These are phyloP conservation scores for Rhinoptilus africanus DNA, from an alignment of 2,113 vertebrate species.

Conservation along the genomic window DNA sequence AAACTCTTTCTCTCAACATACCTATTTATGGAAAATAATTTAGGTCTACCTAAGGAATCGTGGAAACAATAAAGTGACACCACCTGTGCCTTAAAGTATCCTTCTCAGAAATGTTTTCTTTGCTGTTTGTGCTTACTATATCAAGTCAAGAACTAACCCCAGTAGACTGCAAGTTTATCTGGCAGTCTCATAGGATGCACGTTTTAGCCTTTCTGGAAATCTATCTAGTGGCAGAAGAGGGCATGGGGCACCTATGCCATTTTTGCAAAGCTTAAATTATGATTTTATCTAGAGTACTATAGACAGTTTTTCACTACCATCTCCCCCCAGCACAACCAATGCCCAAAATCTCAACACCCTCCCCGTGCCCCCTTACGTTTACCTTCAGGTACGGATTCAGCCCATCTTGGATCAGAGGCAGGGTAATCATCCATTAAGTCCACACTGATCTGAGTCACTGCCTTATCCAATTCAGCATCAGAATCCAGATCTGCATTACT, in stretches of 20 bases:
- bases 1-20: neutral
- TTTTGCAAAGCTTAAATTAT: neutral
- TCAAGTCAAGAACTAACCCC: neutral
- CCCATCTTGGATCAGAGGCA: conserved; percentile 95
- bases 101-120: neutral
- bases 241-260: neutral
- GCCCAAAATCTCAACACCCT: neutral
- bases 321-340: neutral
- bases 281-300: neutral
- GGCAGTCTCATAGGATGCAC: neutral
- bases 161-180: neutral
- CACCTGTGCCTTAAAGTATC: neutral
- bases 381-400: conserved; percentile 95
- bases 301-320: neutral
- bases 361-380: neutral
- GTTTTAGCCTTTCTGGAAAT: neutral
- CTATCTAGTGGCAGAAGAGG: neutral
- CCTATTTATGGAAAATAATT: neutral
- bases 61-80: neutral
- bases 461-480: conserved; percentile 80
- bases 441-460: conserved; percentile 87
- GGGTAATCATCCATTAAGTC: conserved; percentile 96
- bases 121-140: neutral
- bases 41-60: neutral
- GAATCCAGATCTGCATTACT: conserved; percentile 67